Percentiles rank a stretch among this genome's conserved stretches.
These are phyloP conservation scores for Pseudopodoces humilis DNA, from an alignment of 2,113 vertebrate species.

Conservation along the genomic window DNA sequence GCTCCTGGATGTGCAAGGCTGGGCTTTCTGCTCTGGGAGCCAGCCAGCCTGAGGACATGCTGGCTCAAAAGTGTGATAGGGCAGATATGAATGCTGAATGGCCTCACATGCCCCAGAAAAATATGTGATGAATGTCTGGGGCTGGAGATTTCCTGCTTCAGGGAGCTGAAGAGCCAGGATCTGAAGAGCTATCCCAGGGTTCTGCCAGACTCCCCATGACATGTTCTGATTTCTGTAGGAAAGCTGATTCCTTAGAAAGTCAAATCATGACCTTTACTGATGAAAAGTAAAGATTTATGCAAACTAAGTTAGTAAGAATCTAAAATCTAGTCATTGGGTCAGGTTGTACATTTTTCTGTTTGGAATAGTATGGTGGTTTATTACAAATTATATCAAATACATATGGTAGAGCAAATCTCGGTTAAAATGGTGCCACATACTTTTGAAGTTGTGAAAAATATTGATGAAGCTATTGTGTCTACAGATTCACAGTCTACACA, in stretches of 20 bases:
- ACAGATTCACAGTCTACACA: accelerated
- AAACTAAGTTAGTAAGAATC: not conserved
- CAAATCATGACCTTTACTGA: not conserved
- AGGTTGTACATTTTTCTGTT: not conserved
- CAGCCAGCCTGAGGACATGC: not conserved
- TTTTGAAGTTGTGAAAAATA: not conserved
- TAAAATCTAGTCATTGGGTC: not conserved
- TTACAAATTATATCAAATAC: not conserved
- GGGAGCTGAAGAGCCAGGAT: not conserved
- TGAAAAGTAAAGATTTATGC: not conserved
- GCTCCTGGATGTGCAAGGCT: accelerated
- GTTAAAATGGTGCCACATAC: not conserved
- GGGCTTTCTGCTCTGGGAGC: not conserved
- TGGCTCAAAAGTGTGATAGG: not conserved
- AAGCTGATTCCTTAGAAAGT: not conserved
- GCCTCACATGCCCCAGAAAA: not conserved
- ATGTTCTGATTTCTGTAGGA: not conserved
- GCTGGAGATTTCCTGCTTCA: not conserved
- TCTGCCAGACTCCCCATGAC: not conserved
- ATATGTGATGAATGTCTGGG: not conserved
- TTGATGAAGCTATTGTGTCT: not conserved
- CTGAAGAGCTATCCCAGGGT: not conserved
- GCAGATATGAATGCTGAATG: not conserved
- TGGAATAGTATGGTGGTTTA: not conserved
- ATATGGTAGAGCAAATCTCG: not conserved